Evolutionary conservation across 2,888 invertebrate genomes (phyloP), one percentile per base, ranked within the genome.

Genomic region (Amphipoea lucens): DNA sequence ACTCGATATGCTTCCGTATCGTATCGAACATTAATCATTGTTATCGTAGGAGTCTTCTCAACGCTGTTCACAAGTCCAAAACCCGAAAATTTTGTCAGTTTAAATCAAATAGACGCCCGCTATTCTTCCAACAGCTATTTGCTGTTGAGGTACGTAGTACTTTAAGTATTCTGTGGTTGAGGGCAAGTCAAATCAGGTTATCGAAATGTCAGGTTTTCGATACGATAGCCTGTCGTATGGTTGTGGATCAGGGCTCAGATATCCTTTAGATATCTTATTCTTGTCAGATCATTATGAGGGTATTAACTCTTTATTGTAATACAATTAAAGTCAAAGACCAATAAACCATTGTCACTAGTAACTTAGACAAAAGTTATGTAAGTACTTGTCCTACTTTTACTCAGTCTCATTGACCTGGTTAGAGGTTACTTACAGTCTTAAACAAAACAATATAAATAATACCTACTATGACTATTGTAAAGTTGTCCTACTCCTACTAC

Each of bases 381-480:
- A 5, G 40, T 40, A 48, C 20, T 67, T 73, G 66, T 36, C 12
- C 67, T 60, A 80, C 81, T 62, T 62, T 68, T 62, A 80, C 73
- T 80, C 14, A 17, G 1, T 79, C 36, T 23, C 73, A 74, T 68
- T 81, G 67, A 68, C 74, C 80, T 74, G 17, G 62, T 62, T 80
- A 54, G 45, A 62, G 51, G 17, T 48, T 20, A 54, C 29, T 66
- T 4, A 48, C 4, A 57, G 57, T 29, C 12, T 70, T 63, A 48
- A 48, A 66, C 20, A 51, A 57, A 51, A 60, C 42, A 42, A 36
- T 51, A 14, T 36, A 45, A 6, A 17, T 36, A 72, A 40, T 45
- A 9, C n/a, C n/a, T n/a, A n/a, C 4, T 36, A 63, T 66, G 14
- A 14, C n/a, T 54, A 40, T 45, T 29, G 67, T 14, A 29, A 62